Base-by-base conservation (phyloP, 2,888 invertebrate genomes). In the Cosmopolites sordidus region DNA sequence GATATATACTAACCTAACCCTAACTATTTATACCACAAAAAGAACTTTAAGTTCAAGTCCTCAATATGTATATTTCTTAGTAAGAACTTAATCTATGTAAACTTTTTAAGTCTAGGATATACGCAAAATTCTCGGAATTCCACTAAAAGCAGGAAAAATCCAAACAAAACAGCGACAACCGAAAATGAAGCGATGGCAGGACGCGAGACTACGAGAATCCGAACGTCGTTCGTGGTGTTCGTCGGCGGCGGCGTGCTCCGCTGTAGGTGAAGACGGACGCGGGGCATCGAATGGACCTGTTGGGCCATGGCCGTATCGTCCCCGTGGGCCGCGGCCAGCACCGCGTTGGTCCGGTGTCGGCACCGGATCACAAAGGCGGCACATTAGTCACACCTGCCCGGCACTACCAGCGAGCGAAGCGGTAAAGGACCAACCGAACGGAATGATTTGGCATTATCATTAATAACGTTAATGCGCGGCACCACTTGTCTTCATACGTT, bases 341-440 rank as follows among this genome's bases (percentile, higher is more conserved):
- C 11, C 48, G 47, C 39, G 47, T 30, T 54, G 58, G 53, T 17
- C 56, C 45, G 37, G 45, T 71, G 73, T 70, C 73, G 73, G 73
- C 71, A 58, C 60, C 53, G 62, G 58, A 62, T 61, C 62, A 66
- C 70, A 72, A 73, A 73, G 72, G 68, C 67, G 58, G 65, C 63
- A 65, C 65, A 71, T 74, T 73, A 73, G 74, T 74, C 73, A 74
- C 74, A 74, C 73, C 74, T 74, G 74, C 73, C 73, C 69, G 68
- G 65, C 66, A 67, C 68, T 65, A 67, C 66, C 64, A 65, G 63
- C 63, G 63, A 65, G 64, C 43, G 51, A 58, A 51, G 60, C 48
- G 33, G 44, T 62, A 55, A 58, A 58, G 58, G 62, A 60, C 60
- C 69, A 66, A 67, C 70, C 71, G 68, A 70, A 72, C 15, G 40